Conservation (phyloP, 2,888 invertebrate species). For the Colletes collaris region DNA sequence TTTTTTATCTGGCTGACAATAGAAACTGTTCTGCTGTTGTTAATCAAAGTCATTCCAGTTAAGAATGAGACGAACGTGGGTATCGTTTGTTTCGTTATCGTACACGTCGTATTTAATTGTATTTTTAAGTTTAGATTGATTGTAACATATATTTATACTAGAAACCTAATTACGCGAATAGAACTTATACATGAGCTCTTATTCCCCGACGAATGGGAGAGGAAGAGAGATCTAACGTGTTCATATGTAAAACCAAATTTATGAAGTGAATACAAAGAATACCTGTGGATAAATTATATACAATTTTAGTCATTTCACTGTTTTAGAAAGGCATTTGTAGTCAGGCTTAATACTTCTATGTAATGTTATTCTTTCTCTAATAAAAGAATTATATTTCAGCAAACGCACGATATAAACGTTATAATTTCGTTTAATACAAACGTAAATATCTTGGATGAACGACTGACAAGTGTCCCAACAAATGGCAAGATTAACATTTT, state of each 20-base stretch:
- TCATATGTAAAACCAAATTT: slow-evolving; percentile 4
- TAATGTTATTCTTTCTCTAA: slow-evolving; percentile 2
- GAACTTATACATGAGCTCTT: too few relatives aligned
- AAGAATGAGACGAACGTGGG: not conserved
- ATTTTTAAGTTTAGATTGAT: not conserved
- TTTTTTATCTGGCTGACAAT: not conserved
- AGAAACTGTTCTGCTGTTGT: slow-evolving; percentile 25
- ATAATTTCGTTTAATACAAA: too few relatives aligned
- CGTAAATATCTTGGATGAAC: too few relatives aligned
- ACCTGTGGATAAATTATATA: not conserved
- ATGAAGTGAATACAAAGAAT: not conserved
- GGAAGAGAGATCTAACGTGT: not conserved
- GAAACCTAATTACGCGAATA: too few relatives aligned
- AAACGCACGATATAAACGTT: slow-evolving; percentile 4
- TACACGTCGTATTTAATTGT: slow-evolving; percentile 1
- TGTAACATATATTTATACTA: not conserved
- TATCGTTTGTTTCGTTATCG: slow-evolving; percentile 7
- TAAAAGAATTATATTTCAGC: slow-evolving; percentile 10
- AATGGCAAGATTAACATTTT: slow-evolving; percentile 4
- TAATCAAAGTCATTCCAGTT: slow-evolving; percentile 33
- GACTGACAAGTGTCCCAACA: not conserved
- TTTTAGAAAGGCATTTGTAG: not conserved
- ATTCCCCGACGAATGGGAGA: too few relatives aligned
- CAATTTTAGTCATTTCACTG: too few relatives aligned
- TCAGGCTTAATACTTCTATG: not conserved